A percentile compares a stretch with the other conserved stretches of the same genome.
These are phyloP conservation scores for Drosophila bocki DNA, from an alignment of 1,140 invertebrate species.

Conservation along the genomic window DNA sequence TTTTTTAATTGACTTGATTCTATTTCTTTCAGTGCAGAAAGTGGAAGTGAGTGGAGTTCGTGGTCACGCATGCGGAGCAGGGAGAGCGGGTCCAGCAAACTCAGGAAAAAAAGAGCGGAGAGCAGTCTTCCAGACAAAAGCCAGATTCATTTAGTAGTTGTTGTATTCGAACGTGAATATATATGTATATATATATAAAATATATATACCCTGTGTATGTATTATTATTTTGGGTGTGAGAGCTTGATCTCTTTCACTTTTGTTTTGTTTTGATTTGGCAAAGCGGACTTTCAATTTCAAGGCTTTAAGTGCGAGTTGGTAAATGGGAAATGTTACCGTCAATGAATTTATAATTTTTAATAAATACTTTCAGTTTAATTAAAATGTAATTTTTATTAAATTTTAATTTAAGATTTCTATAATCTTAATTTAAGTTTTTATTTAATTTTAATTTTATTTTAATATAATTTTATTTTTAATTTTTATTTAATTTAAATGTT, in stretches of 20 bases:
- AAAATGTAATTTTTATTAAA: too few species aligned
- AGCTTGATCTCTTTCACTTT: constrained; percentile 50
- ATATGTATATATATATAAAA: neutral
- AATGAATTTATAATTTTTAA: constrained; percentile 3
- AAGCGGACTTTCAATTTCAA: constrained; percentile 42
- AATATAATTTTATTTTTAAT: too few species aligned
- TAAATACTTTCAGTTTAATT: neutral
- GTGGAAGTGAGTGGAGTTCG: constrained; percentile 23
- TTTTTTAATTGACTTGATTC: neutral
- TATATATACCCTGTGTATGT: neutral
- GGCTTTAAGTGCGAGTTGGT: constrained; percentile 18
- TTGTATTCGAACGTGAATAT: constrained; percentile 4
- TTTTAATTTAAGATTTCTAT: too few species aligned
- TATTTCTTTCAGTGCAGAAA: neutral
- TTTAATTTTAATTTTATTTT: too few species aligned
- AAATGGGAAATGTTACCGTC: neutral
- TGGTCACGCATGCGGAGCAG: constrained; percentile 37
- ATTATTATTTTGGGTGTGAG: constrained; percentile 6
- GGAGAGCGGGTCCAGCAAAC: constrained; percentile 2
- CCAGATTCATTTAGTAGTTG: constrained; percentile 20
- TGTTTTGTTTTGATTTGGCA: constrained; percentile 12
- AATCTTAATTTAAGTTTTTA: too few species aligned
- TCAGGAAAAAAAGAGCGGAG: constrained; percentile 10
- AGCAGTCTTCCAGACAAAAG: constrained; percentile 30
- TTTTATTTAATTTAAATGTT: too few species aligned